Conservation (phyloP, 2,797 vertebrate genomes). For the Liasis olivaceus region DNA sequence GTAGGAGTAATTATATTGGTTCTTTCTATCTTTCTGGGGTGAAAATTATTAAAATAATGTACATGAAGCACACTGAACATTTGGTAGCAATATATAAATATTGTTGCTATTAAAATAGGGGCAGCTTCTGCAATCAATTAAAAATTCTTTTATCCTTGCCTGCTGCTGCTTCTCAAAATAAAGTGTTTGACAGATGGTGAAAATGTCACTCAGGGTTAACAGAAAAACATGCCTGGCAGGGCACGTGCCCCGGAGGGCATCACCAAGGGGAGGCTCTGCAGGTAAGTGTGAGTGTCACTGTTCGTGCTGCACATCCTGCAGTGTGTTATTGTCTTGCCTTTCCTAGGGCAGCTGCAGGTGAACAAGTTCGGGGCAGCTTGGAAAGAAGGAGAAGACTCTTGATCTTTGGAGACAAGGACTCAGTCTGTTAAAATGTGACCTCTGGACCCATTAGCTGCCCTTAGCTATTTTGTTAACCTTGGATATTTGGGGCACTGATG, state of each 20-base stretch:
- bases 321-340: conserved; percentile 31
- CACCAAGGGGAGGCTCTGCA: conserved; percentile 50
- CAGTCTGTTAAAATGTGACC: background rate
- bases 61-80: background rate
- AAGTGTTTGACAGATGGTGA: conserved; percentile 47
- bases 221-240: conserved; percentile 5
- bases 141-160: conserved; percentile 38
- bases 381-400: background rate
- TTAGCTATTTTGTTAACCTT: conserved; percentile 2
- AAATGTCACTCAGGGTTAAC: conserved; percentile 43
- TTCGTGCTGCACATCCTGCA: conserved; percentile 50
- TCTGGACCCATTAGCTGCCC: background rate
- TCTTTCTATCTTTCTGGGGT: background rate
- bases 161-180: conserved; percentile 37
- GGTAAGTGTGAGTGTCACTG: conserved; percentile 32
- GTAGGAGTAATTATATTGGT: background rate
- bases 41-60: background rate
- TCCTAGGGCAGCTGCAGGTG: conserved; percentile 33
- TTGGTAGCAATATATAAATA: background rate
- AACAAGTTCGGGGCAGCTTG: conserved; percentile 42
- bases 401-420: background rate
- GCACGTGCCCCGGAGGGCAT: conserved; percentile 41
- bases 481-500: background rate
- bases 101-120: background rate
- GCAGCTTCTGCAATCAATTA: background rate